Evolutionary conservation across 2,797 vertebrate genomes (phyloP).

Genomic region (Pantherophis alleghaniensis): DNA sequence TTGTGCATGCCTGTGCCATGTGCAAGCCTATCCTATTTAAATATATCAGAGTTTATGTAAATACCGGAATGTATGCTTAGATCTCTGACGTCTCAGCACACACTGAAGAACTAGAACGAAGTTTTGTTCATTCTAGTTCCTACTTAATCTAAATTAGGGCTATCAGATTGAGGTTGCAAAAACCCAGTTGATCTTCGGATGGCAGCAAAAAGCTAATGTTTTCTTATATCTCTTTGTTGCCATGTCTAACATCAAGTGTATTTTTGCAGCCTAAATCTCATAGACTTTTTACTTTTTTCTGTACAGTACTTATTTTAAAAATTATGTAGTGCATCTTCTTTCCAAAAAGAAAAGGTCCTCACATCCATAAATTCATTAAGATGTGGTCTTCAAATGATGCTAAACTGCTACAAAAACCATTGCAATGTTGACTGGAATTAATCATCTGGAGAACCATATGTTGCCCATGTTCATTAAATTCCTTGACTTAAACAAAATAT

Average conservation of each 20-base stretch:
- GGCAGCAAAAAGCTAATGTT: neutral
- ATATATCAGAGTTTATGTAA: neutral
- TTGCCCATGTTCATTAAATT: neutral
- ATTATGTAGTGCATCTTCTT: neutral
- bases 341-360: neutral
- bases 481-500: neutral
- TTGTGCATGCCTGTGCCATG: neutral
- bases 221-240: neutral
- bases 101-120: neutral
- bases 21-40: neutral
- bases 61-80: neutral
- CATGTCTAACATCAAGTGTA: neutral
- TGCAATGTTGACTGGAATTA: neutral
- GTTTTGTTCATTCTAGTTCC: neutral
- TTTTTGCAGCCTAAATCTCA: neutral
- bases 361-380: neutral
- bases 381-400: neutral
- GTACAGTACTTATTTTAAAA: neutral
- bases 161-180: neutral
- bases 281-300: neutral
- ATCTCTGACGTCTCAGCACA: neutral
- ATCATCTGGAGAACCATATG: neutral
- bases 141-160: neutral
- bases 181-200: neutral
- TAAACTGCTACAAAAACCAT: neutral